phyloP scores from a whole-genome alignment of 2,113 vertebrate genomes.

The Emydocephalus ijimae region DNA sequence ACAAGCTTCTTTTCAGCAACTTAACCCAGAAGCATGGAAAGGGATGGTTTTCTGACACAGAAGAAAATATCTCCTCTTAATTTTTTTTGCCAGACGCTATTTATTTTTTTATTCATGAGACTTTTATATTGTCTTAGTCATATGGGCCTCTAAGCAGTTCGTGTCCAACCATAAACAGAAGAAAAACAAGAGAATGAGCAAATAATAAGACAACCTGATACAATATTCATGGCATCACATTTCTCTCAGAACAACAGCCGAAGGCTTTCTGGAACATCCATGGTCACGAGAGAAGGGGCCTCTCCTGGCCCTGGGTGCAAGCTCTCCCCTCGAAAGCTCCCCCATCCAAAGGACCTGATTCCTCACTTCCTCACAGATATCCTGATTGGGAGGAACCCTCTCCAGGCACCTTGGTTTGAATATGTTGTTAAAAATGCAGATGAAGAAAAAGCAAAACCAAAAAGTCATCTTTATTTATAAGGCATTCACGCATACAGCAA shows the following conservation, averaged over 20 bases:
- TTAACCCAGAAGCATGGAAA: neutral
- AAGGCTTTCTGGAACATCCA: neutral
- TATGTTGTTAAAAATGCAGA: neutral
- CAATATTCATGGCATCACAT: neutral
- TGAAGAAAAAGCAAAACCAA: neutral
- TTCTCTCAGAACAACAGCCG: neutral
- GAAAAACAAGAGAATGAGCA: neutral
- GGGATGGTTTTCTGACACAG: neutral
- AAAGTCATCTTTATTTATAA: neutral
- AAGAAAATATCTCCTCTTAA: neutral
- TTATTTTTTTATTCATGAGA: neutral
- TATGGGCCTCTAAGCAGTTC: neutral
- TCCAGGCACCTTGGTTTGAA: neutral
- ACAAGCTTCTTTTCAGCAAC: neutral
- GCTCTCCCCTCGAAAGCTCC: neutral
- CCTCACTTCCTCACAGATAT: neutral
- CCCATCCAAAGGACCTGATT: neutral
- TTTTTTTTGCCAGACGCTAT: neutral
- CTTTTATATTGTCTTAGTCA: neutral
- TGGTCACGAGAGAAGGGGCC: neutral
- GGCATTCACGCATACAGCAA: neutral
- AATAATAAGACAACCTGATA: neutral
- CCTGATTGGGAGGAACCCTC: neutral
- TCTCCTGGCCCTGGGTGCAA: neutral
- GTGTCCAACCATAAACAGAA: neutral